These are phyloP conservation scores for Sceloporus undulatus DNA, from an alignment of 2,113 vertebrate species.

Conservation along the genomic window DNA sequence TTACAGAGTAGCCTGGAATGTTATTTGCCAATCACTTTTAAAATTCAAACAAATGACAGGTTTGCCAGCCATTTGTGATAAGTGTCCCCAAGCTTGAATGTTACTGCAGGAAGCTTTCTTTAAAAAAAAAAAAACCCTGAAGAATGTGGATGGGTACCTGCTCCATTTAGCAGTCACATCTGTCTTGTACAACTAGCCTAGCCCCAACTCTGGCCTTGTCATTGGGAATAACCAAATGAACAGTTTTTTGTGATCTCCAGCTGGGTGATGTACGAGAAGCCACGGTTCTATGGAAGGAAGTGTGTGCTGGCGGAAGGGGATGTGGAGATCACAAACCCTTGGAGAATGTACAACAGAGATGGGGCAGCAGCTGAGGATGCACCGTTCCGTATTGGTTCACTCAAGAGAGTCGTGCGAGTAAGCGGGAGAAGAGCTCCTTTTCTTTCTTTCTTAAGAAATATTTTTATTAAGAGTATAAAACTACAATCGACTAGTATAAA, in stretches of 20 bases:
- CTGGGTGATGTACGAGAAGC: constrained; percentile 94
- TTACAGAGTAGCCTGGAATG: neutral
- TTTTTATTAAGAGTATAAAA: too few relatives aligned
- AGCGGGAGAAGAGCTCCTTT: constrained; percentile 65
- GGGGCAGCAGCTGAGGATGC: constrained; percentile 17
- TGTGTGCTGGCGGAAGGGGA: constrained; percentile 90
- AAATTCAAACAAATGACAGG: neutral
- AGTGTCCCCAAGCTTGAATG: neutral
- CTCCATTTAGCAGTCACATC: neutral
- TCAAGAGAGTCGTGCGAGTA: constrained; percentile 88
- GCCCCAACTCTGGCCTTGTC: neutral
- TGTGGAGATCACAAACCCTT: constrained; percentile 82
- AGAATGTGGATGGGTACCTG: neutral
- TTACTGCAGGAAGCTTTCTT: neutral
- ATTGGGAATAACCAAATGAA: neutral
- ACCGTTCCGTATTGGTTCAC: constrained; percentile 85
- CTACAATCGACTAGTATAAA: too few relatives aligned
- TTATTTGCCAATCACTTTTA: too few relatives aligned
- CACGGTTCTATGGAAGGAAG: constrained; percentile 89
- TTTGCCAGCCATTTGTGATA: neutral
- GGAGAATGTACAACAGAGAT: constrained; percentile 57
- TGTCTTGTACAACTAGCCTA: neutral
- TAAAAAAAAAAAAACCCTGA: neutral
- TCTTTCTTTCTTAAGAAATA: neutral
- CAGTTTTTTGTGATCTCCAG: constrained; percentile 71